Evolutionary conservation across 2,888 invertebrate species (phyloP), one percentile per base, ranked within the genome.

Genomic region (Pachymerium ferrugineum): DNA sequence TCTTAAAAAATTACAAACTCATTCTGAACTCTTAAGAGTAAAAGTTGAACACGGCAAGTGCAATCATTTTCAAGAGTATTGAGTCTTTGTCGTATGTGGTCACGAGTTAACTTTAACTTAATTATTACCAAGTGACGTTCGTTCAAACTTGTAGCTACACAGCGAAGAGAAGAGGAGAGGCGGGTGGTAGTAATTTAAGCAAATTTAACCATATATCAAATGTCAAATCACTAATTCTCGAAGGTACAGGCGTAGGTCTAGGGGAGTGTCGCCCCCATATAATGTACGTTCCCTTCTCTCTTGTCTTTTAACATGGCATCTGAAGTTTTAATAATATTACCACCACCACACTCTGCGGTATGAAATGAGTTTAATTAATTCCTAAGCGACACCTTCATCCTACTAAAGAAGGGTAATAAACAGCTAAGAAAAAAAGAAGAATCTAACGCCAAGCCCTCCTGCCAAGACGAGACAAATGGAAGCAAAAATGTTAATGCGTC

Each of bases 161-260:
- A 30, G 8, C n/a, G 68, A 68, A 19, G 28, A 14, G 68, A 68
- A 31, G 68, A 68, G 16, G 28, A 14, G 68, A 68, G 70, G 25
- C 33, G 70, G 31, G 70, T 28, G 25, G 35, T 47, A 54, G 67
- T 67, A 73, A 73, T 73, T 73, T 73, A 73, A 73, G 73, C 67
- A 73, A 73, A 73, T 73, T 73, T 73, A 73, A 67, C 73, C 73
- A 73, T 73, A 73, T 67, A 73, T 73, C 73, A 73, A 73, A 73
- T 67, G 73, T 73, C 73, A 73, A 73, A 73, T 73, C 73, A 73
- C 62, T 73, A 73, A 73, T 73, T 73, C 67, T 73, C 62, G 25
- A 62, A 28, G 73, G 73, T 73, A 67, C 73, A 73, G 72, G n/a
- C n/a, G n/a, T n/a, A n/a, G n/a, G 62, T 54, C 62, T 67, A 25